phyloP scores from a whole-genome alignment of 2,888 invertebrate genomes.

The Metopia argyrocephala region DNA sequence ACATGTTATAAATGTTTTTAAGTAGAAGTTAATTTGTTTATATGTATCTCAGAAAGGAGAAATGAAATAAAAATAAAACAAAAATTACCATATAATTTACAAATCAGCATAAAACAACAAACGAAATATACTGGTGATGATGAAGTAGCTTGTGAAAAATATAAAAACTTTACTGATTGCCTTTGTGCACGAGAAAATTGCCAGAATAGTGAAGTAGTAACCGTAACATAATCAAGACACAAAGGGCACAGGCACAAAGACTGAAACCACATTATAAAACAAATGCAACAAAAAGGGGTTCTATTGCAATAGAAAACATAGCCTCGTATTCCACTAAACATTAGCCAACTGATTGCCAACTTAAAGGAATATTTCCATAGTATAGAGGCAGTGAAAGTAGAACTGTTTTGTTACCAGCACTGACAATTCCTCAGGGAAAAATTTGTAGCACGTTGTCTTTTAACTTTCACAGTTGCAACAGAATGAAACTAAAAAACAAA shows the following conservation, averaged over 20 bases:
- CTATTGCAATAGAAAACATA: constrained; percentile 49
- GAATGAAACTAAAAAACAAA: constrained; percentile 34
- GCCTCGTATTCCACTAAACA: constrained; percentile 54
- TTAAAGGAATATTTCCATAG: constrained; percentile 32
- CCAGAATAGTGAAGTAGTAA: constrained; percentile 40
- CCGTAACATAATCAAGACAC: constrained; percentile 49
- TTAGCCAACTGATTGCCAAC: constrained; percentile 53
- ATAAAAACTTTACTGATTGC: constrained; percentile 61
- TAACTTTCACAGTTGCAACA: constrained; percentile 65
- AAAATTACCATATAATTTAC: constrained; percentile 52
- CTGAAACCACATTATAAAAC: not conserved
- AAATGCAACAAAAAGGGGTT: constrained; percentile 56
- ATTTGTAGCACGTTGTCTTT: constrained; percentile 66
- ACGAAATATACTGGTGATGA: constrained; percentile 32
- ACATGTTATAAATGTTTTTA: not conserved
- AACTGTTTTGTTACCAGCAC: constrained; percentile 38
- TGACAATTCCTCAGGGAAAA: constrained; percentile 64
- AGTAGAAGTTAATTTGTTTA: not conserved
- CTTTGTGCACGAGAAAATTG: constrained; percentile 54
- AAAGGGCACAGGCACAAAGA: not conserved
- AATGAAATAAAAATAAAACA: constrained; percentile 11
- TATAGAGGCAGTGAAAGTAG: constrained; percentile 18
- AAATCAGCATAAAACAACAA: constrained; percentile 36
- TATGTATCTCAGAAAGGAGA: not conserved
- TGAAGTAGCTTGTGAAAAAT: constrained; percentile 52